Base-by-base conservation (phyloP, 2,888 invertebrate genomes). In the Escarpia spicata region DNA sequence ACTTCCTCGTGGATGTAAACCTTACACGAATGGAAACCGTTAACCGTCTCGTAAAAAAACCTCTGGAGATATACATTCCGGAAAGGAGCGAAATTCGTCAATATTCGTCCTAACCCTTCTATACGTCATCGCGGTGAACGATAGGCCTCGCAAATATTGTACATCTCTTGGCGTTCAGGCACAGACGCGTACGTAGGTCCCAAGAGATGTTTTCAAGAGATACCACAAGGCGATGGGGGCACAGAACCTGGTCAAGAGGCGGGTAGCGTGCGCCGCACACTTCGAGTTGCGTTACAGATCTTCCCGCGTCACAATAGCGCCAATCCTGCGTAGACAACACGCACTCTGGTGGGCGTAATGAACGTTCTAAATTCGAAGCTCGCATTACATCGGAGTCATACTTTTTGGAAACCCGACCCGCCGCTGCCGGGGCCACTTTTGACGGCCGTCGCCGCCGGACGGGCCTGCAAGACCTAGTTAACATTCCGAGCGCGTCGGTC, bases 251-350 rank as follows among this genome's bases (percentile, higher is more conserved):
- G 75, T 75, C 19, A 75, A 6, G 75, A 75, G n/a, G 4, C 75
- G 75, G 75, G 19, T 75, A 75, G 75, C 75, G 75, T 75, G 26
- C 75, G 75, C 75, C 75, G 19, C 75, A 26, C 75, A 75, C 75
- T 75, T 19, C 26, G 26, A 2, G 0, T 26, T 26, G 75, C 19
- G 75, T 75, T 26, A 75, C 26, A 75, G 19, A 75, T 75, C 19
- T 6, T 15, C 19, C 19, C 19, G 75, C 26, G 75, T 26, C 75
- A 75, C 75, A 75, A 75, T 75, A 75, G 75, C 75, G n/a, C 75
- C 75, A 75, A 75, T 75, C 75, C 75, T 75, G 75, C 75, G 75
- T 26, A 75, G 75, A 75, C 75, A 75, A 75, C 75, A 26, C 75
- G 26, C 75, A 26, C 75, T 75, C 75, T 75, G 26, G 75, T 75